Percentiles rank a stretch among this genome's conserved stretches.
Conservation (phyloP, 2,888 invertebrate genomes). For the Thyatira batis region DNA sequence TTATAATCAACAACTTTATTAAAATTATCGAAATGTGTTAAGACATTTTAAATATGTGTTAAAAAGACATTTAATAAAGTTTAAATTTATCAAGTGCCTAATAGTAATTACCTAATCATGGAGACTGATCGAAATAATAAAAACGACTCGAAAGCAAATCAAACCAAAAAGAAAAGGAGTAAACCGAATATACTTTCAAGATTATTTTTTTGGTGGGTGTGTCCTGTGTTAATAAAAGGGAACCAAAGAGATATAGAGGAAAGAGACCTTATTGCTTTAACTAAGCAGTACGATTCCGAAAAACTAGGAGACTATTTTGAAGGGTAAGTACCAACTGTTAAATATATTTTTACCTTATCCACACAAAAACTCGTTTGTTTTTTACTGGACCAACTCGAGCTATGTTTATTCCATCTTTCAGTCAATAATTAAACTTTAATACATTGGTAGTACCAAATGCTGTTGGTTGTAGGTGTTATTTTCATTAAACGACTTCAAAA, state of each 20-base stretch:
- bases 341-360: slow-evolving; percentile 2
- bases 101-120: slow-evolving; percentile 24
- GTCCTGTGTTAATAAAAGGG: slow-evolving; percentile 78
- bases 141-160: slow-evolving; percentile 9
- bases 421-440: too few relatives aligned
- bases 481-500: too few relatives aligned
- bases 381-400: too few relatives aligned
- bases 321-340: slow-evolving; percentile 59
- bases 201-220: slow-evolving; percentile 74
- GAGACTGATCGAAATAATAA: slow-evolving; percentile 24
- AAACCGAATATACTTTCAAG: slow-evolving; percentile 66
- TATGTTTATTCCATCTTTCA: too few relatives aligned
- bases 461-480: too few relatives aligned
- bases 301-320: slow-evolving; percentile 83
- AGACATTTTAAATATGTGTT: background rate
- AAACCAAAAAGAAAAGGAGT: slow-evolving; percentile 29
- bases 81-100: slow-evolving; percentile 10
- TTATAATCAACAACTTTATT: background rate
- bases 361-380: too few relatives aligned
- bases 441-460: too few relatives aligned
- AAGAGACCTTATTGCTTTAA: slow-evolving; percentile 84
- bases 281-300: slow-evolving; percentile 83
- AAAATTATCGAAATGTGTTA: background rate
- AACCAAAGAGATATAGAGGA: slow-evolving; percentile 83
- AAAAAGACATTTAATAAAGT: background rate